Conservation (phyloP, 2,113 vertebrate species). For the Pelecanoides urinatrix region DNA sequence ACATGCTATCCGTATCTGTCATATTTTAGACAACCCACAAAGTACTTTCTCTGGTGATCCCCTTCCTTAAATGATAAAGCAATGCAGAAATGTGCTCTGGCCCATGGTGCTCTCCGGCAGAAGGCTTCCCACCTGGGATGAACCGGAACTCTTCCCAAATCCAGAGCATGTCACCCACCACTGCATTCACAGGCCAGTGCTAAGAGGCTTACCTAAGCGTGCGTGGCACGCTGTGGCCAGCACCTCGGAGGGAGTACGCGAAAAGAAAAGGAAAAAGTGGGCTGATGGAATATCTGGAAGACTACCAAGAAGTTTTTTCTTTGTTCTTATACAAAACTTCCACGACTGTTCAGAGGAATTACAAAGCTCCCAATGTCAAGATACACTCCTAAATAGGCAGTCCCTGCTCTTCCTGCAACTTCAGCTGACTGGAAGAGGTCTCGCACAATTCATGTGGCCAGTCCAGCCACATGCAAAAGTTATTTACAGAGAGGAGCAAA, state of each 20-base stretch:
- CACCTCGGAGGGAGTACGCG: rapidly evolving
- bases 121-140: background rate
- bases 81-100: background rate
- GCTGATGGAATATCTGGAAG: background rate
- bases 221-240: background rate
- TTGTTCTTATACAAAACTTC: background rate
- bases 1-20: background rate
- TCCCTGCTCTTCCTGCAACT: background rate
- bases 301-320: background rate
- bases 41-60: background rate
- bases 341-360: background rate
- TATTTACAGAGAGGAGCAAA: slow-evolving; percentile 24
- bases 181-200: background rate
- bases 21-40: background rate
- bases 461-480: background rate
- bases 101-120: background rate
- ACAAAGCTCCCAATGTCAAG: background rate
- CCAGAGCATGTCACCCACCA: background rate
- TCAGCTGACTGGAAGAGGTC: background rate
- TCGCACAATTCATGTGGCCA: background rate
- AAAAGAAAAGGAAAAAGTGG: background rate
- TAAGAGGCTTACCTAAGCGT: background rate
- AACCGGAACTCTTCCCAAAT: background rate
- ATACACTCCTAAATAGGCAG: background rate
- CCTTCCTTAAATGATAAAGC: background rate